Percentiles rank a stretch among this genome's conserved stretches.
phyloP scores from a whole-genome alignment of 1,140 invertebrate species.

The Tyrophagus putrescentiae region DNA sequence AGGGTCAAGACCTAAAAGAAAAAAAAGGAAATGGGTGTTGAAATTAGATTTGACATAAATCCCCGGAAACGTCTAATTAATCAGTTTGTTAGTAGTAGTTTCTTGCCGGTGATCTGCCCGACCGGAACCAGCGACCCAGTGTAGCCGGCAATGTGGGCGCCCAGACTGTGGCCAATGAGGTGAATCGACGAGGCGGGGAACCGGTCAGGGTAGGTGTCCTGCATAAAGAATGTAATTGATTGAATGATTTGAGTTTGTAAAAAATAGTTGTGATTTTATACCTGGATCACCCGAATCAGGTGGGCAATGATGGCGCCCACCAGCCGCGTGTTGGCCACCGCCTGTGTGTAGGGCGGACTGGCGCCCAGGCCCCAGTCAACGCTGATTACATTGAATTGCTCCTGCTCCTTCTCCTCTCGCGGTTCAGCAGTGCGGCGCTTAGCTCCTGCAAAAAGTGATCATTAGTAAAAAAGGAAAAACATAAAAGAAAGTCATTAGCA shows the following conservation, averaged over 20 bases:
- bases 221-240: no score
- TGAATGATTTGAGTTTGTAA: constrained; percentile 33
- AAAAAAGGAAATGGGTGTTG: not conserved
- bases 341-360: constrained; percentile 70
- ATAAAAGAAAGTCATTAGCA: constrained; percentile 26
- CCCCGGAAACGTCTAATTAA: no score
- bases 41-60: no score
- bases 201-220: constrained; percentile 35
- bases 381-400: constrained; percentile 56
- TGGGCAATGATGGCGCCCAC: constrained; percentile 65
- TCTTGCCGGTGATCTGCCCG: constrained; percentile 46
- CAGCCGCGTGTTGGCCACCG: constrained; percentile 72
- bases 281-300: constrained; percentile 42
- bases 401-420: no score
- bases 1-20: constrained; percentile 59
- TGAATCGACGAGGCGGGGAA: constrained; percentile 27
- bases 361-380: constrained; percentile 73
- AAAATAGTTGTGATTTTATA: constrained; percentile 27
- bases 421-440: constrained; percentile 46
- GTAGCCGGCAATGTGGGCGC: constrained; percentile 44
- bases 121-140: constrained; percentile 54
- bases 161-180: constrained; percentile 38
- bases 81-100: no score
- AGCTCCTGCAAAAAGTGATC: constrained; percentile 36
- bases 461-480: no score